Evolutionary conservation across 2,888 invertebrate species (phyloP), one percentile per base, ranked within the genome.

Genomic region (Melanargia galathea): DNA sequence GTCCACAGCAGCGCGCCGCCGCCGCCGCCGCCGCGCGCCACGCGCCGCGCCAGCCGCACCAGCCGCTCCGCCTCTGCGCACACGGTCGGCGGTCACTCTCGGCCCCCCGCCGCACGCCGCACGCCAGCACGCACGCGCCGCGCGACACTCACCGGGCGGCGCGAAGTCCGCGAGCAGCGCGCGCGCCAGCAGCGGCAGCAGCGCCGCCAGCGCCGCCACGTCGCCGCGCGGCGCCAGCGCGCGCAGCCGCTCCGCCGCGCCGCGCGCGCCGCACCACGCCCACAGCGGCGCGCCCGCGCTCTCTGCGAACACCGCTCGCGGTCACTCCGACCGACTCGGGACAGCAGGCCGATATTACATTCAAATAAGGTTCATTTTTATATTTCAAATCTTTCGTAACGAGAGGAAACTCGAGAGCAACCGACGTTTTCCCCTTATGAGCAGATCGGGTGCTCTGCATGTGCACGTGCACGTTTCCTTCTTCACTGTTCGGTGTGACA

Each of bases 111-210:
- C 64, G 57, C 64, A 45, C 26, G 61, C 70, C n/a, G n/a, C n/a
- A n/a, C 67, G 51, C 65, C 60, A 11, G 35, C 11, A 60, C 62
- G 43, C 26, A 13, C 16, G 65, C 43, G 76, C 74, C n/a, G 59
- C 73, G 74, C 72, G 77, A 51, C 26, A 61, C 70, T 18, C 68
- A 57, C 66, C 60, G 11, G 48, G 35, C 16, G 61, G 46, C 52
- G 62, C 69, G 67, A 64, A 71, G 60, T 59, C 64, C 8, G 61
- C 62, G 40, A 24, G n/a, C n/a, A 67, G 67, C 45, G 77, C 75
- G 60, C 74, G 75, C 72, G 78, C 69, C 71, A 79, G 70, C 64
- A 73, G 58, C 61, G 75, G 75, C 75, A 78, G 69, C 66, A 69
- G 70, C 16, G 61, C 64, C 65, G 74, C 75, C 64, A 75, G 74